Evolutionary conservation across 2,113 vertebrate genomes (phyloP).

Genomic region (Athene noctua): DNA sequence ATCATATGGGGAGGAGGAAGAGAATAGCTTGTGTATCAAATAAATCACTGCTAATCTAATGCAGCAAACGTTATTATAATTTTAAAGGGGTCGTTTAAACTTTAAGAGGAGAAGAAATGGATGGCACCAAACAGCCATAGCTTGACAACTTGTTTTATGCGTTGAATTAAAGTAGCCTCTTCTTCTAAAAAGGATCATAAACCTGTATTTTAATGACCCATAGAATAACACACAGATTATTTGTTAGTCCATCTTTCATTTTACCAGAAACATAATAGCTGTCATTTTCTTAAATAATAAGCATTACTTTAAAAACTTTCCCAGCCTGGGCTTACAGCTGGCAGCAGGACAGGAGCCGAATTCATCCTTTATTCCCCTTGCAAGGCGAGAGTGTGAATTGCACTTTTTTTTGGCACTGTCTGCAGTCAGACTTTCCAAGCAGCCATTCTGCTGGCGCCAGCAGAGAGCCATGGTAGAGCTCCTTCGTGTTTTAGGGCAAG

Average conservation of each 20-base stretch:
- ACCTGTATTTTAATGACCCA: not conserved
- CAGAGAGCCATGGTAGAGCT: fast-evolving
- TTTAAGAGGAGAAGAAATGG: not conserved
- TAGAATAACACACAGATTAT: not conserved
- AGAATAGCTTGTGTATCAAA: not conserved
- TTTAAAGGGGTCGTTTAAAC: not conserved
- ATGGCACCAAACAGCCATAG: not conserved
- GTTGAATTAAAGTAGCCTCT: not conserved
- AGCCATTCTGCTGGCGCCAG: fast-evolving
- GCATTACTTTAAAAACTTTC: not conserved
- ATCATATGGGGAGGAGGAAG: not conserved
- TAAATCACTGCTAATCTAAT: not conserved
- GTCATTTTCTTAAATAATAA: not conserved
- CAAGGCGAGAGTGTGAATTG: not conserved
- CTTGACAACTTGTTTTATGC: not conserved
- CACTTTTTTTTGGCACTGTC: not conserved
- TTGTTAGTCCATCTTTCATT: not conserved
- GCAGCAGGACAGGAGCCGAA: not conserved
- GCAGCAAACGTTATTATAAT: not conserved
- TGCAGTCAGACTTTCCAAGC: not conserved
- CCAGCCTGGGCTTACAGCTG: not conserved
- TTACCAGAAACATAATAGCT: not conserved
- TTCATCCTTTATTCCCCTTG: not conserved
- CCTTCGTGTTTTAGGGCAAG: not conserved
- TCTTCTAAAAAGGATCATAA: not conserved